Evolutionary conservation across 2,113 vertebrate genomes (phyloP), one percentile per base, ranked within the genome.

Genomic region (Hucho hucho): DNA sequence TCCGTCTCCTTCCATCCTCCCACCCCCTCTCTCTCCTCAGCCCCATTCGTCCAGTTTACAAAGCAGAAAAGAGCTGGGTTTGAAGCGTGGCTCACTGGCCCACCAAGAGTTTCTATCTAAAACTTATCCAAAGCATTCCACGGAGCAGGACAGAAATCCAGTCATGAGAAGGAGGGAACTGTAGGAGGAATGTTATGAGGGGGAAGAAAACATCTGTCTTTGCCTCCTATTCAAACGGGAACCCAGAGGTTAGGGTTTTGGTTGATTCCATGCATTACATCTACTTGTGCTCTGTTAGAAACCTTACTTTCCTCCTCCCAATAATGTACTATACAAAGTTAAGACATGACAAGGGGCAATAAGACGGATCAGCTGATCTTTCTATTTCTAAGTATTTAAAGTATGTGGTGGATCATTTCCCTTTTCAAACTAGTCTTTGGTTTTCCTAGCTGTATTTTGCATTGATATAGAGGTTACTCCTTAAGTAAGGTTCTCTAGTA

Each of bases 61-160:
- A 71, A 82, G 80, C 69, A 79, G 80, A 86, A 75, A 74, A 69
- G 72, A 64, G 37, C 13, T 74, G 24, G 56, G 75, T 73, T 74
- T 64, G 75, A 56, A 83, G 73, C 79, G 83, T 18, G 28, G 76
- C 79, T 81, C 81, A 84, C 74, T 77, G 53, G 83, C 83, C 82
- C 70, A 84, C 79, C 74, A 81, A 82, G 81, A 88, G 77, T 84
- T 73, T 85, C 80, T 79, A 76, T 86, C 78, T 79, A 72, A 89
- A 85, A 82, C 16, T n/a, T 79, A 72, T 84, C 86, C 77, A 84
- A 84, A 79, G 77, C 81, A 89, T 86, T 90, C 79, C 81, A 85
- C n/a, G 16, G 59, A 72, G 80, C 77, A 72, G 56, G 69, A 79
- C 32, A 75, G 76, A 85, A 87, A 87, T 74, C 69, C 64, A 74